Conservation (phyloP, 1,140 invertebrate species). For the Drosophila azteca region DNA sequence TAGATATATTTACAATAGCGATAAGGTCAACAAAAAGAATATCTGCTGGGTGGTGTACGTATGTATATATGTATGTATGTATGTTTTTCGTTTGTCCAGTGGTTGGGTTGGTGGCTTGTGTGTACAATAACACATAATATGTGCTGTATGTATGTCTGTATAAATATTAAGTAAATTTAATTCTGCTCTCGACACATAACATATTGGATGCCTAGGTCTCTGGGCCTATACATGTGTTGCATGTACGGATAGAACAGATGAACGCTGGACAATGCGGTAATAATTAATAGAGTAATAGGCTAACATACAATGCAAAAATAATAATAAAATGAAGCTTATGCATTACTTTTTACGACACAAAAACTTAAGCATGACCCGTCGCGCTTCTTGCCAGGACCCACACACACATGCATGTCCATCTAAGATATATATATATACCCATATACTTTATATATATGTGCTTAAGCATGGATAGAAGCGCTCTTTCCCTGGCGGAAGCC, state of each 20-base stretch:
- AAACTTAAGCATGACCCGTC: conserved; percentile 57
- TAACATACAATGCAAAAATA: conserved; percentile 73
- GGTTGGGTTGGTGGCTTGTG: conserved; percentile 26
- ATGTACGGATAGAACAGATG: conserved; percentile 32
- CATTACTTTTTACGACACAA: conserved; percentile 68
- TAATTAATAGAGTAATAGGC: conserved; percentile 63
- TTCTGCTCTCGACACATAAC: conserved; percentile 48
- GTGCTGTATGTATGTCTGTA: conserved; percentile 37
- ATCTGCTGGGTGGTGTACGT: conserved; percentile 41
- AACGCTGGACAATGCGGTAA: conserved; percentile 33
- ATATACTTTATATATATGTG: conserved; percentile 22
- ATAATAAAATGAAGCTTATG: conserved; percentile 74
- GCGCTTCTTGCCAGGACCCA: conserved; percentile 59
- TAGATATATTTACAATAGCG: conserved; percentile 75
- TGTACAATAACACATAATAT: conserved; percentile 24
- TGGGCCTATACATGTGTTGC: conserved; percentile 21
- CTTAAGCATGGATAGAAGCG: conserved; percentile 40
- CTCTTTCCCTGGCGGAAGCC: conserved; percentile 42
- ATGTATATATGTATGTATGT: conserved; percentile 31
- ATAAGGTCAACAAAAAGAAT: conserved; percentile 69
- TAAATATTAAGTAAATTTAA: conserved; percentile 67
- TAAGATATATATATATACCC: conserved; percentile 36
- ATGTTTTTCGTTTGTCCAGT: conserved; percentile 39
- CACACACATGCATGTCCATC: conserved; percentile 30
- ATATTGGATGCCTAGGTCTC: conserved; percentile 34